These are phyloP conservation scores for Pyrrhia umbra DNA, from an alignment of 2,888 invertebrate genomes.

Conservation along the genomic window DNA sequence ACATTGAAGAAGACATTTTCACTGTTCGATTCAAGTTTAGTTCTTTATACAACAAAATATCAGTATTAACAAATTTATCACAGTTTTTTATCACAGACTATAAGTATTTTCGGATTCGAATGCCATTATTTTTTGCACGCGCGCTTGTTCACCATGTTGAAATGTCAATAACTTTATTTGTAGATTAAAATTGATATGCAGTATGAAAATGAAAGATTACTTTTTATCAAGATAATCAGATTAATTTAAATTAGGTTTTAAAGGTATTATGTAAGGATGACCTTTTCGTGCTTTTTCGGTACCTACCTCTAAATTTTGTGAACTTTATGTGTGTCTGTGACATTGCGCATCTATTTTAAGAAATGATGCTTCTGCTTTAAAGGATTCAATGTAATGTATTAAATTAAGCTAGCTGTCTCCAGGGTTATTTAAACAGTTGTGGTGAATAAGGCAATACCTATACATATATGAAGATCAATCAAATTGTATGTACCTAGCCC, in stretches of 20 bases:
- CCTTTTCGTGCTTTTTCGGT: too few relatives aligned
- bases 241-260: constrained; percentile 8
- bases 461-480: constrained; percentile 8
- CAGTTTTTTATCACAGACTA: constrained; percentile 24
- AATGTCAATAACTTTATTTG: constrained; percentile 23
- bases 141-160: constrained; percentile 6
- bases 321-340: too few relatives aligned
- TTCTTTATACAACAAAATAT: not conserved
- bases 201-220: constrained; percentile 33
- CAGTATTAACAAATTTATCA: constrained; percentile 15
- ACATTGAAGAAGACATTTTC: constrained; percentile 38
- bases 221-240: constrained; percentile 44
- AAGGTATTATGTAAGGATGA: too few relatives aligned
- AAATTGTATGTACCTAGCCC: constrained; percentile 8
- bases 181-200: constrained; percentile 25
- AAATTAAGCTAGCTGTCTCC: too few relatives aligned
- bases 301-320: too few relatives aligned
- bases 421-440: too few relatives aligned
- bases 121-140: constrained; percentile 8
- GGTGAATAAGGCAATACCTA: not conserved
- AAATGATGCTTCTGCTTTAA: too few relatives aligned
- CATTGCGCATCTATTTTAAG: too few relatives aligned
- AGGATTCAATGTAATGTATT: too few relatives aligned
- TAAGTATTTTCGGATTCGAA: not conserved
- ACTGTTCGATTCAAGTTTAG: not conserved